These are phyloP conservation scores for Apodemus agrarius DNA, from an alignment of 2,797 vertebrate genomes.

Conservation along the genomic window DNA sequence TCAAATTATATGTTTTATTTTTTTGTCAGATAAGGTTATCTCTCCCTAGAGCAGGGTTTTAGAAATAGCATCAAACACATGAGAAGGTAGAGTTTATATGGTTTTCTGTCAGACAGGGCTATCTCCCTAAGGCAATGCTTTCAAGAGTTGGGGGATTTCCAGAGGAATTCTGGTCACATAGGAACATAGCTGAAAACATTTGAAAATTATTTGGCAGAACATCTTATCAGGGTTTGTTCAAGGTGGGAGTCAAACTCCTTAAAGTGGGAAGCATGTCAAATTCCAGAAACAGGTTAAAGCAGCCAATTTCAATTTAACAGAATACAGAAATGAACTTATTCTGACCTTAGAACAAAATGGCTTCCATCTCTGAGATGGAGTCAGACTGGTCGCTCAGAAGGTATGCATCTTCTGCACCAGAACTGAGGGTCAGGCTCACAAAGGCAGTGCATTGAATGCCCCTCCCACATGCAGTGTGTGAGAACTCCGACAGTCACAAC, in stretches of 20 bases:
- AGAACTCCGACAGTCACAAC: background rate
- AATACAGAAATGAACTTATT: background rate
- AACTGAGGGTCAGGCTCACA: background rate
- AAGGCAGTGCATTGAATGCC: background rate
- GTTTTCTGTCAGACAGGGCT: background rate
- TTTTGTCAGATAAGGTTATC: background rate
- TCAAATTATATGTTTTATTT: background rate
- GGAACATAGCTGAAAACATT: background rate
- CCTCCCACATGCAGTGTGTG: no score
- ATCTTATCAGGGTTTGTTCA: background rate
- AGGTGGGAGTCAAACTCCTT: background rate
- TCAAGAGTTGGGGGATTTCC: background rate
- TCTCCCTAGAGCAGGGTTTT: background rate
- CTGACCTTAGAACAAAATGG: background rate
- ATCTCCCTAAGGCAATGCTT: background rate
- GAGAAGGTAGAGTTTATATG: background rate
- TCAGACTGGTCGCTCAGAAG: background rate
- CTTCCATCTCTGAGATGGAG: background rate
- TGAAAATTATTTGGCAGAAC: background rate
- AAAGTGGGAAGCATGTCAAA: background rate
- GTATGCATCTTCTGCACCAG: background rate
- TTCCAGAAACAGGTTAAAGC: background rate
- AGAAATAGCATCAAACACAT: background rate
- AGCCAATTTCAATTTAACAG: background rate
- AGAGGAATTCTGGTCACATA: background rate